A percentile compares a stretch with the other conserved stretches of the same genome.
Conservation (phyloP, 2,888 invertebrate species). For the Diaphora mendica region DNA sequence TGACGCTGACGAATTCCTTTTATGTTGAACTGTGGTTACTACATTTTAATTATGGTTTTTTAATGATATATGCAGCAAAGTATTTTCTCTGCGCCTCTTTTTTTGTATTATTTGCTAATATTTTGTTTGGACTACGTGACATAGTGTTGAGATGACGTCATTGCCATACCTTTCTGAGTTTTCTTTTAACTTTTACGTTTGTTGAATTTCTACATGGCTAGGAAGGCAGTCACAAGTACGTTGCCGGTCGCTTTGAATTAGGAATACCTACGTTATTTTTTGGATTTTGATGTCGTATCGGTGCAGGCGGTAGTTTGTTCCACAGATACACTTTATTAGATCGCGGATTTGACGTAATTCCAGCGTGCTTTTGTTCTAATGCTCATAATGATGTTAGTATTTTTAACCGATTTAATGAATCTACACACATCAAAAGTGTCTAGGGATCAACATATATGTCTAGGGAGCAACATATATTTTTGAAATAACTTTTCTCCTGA, state of each 20-base stretch:
- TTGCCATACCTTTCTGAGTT: too few species aligned
- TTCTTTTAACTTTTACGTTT: too few species aligned
- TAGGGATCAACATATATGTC: too few species aligned
- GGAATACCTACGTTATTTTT: not conserved
- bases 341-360: not conserved
- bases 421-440: too few species aligned
- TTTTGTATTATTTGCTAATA: too few species aligned
- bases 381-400: not conserved
- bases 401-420: not conserved
- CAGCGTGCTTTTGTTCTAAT: not conserved
- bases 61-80: too few species aligned
- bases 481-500: too few species aligned
- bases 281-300: not conserved
- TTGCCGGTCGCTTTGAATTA: not conserved
- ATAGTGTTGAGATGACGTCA: too few species aligned
- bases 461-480: too few species aligned
- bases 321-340: not conserved
- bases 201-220: too few species aligned
- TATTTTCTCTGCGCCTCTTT: too few species aligned
- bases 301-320: not conserved
- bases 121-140: too few species aligned
- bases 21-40: slow-evolving; percentile 4
- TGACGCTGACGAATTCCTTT: slow-evolving; percentile 1
- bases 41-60: not conserved
- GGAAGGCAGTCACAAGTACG: not conserved